Percentiles rank a stretch among this genome's conserved stretches.
Conservation (phyloP, 2,113 vertebrate genomes). For the rabbit (Oryctolagus cuniculus) region mOryCun1.1 NC_091441.1:3438001-3438500, state of each 20-base stretch:
- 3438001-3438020: no score
- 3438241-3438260: neutral
- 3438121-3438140: neutral
- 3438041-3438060: rapidly evolving
- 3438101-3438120: rapidly evolving
- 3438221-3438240: neutral
- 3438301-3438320: neutral
- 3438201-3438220: neutral
- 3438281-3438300: neutral
- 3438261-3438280: neutral
- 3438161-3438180: neutral
- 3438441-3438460: neutral
- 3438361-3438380: neutral
- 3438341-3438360: neutral
- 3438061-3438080: neutral
- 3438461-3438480: neutral
- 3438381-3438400: neutral
- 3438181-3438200: neutral
- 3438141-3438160: constrained; percentile 22
- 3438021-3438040: rapidly evolving
- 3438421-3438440: rapidly evolving
- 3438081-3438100: neutral
- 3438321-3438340: neutral
- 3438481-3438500: rapidly evolving
- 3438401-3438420: neutral